Conservation (phyloP, 1,140 invertebrate species). For the Babylonia areolata region DNA sequence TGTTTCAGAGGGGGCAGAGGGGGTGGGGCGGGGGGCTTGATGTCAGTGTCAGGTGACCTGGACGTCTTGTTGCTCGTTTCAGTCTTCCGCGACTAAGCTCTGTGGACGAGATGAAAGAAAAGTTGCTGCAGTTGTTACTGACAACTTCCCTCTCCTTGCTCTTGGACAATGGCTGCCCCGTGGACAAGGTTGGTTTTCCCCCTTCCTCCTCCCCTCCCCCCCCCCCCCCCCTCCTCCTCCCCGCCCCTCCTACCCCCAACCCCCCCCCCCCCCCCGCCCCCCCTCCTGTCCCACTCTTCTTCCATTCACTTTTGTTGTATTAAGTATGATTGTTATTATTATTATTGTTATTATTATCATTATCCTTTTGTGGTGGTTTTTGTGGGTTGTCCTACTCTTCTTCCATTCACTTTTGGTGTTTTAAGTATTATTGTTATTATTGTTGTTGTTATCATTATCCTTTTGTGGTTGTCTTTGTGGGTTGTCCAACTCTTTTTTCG, state of each 20-base stretch:
- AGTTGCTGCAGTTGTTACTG: slow-evolving; percentile 90
- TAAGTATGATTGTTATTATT: slow-evolving; percentile 8
- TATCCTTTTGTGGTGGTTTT: no score
- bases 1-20: neutral
- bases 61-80: slow-evolving; percentile 46
- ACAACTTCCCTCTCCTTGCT: slow-evolving; percentile 91
- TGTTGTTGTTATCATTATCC: no score
- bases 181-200: slow-evolving; percentile 79
- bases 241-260: no score
- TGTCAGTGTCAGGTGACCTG: neutral
- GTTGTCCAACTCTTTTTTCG: no score
- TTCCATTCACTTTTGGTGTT: no score
- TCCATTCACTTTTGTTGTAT: neutral
- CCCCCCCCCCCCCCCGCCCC: neutral
- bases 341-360: neutral
- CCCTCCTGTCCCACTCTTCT: no score
- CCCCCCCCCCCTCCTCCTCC: neutral
- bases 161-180: slow-evolving; percentile 90
- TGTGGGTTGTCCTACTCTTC: no score
- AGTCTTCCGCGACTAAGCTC: slow-evolving; percentile 59
- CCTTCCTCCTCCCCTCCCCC: neutral
- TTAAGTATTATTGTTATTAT: no score
- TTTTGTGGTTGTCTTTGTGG: no score
- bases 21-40: neutral
- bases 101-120: slow-evolving; percentile 90